phyloP scores from a whole-genome alignment of 1,140 invertebrate genomes.

The Glomeris maerens region DNA sequence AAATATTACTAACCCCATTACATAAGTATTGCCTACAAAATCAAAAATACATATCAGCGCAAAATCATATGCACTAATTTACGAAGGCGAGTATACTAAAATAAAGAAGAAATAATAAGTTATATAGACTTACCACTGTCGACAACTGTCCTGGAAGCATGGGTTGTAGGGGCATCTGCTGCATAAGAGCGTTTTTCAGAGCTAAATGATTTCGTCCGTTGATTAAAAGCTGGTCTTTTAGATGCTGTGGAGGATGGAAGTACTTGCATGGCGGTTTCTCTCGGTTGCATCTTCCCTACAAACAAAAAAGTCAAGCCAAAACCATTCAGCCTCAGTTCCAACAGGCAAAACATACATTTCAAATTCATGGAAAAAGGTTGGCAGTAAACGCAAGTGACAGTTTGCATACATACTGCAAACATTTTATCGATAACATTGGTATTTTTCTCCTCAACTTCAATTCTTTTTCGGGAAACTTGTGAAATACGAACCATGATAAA shows the following conservation, averaged over 20 bases:
- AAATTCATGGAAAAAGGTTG: background rate
- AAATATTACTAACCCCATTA: no score
- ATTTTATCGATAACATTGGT: no score
- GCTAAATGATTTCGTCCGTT: slow-evolving; percentile 98
- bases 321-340: slow-evolving; percentile 4
- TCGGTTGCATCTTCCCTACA: slow-evolving; percentile 95
- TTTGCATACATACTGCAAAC: no score
- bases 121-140: slow-evolving; percentile 73
- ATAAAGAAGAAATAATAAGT: no score
- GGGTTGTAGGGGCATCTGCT: slow-evolving; percentile 83
- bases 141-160: slow-evolving; percentile 79
- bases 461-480: no score
- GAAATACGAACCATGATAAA: no score
- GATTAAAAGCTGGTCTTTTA: slow-evolving; percentile 98
- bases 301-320: slow-evolving; percentile 29
- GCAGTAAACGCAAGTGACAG: background rate
- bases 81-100: no score
- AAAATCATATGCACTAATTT: no score
- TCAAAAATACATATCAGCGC: no score
- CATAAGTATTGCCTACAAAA: no score
- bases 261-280: slow-evolving; percentile 99
- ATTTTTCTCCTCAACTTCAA: no score
- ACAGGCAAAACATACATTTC: background rate
- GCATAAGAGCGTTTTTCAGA: slow-evolving; percentile 88
- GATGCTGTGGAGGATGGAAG: slow-evolving; percentile 97